Evolutionary conservation across 2,113 vertebrate species (phyloP).

Genomic region (Ifrita kowaldi): DNA sequence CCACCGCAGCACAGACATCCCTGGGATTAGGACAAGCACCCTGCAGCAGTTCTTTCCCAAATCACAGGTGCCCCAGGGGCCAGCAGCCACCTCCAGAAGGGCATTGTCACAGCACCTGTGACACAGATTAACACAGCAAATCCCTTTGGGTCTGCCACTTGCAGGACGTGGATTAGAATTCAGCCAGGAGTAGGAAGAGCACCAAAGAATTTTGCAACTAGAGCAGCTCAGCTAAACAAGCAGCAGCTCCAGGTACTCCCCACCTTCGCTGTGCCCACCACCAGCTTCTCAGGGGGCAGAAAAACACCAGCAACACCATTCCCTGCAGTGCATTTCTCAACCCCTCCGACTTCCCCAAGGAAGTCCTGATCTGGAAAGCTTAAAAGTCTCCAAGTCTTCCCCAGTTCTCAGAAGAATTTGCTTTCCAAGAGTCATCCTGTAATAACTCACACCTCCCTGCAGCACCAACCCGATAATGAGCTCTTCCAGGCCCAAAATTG

Average conservation of each 20-base stretch:
- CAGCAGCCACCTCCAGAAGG: not conserved
- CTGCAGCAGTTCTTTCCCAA: not conserved
- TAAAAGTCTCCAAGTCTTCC: not conserved
- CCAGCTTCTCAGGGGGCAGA: not conserved
- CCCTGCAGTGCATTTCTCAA: not conserved
- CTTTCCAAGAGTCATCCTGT: not conserved
- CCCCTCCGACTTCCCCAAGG: not conserved
- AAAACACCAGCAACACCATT: not conserved
- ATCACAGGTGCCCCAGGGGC: not conserved
- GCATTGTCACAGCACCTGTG: not conserved
- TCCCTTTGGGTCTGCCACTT: not conserved
- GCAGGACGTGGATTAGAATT: not conserved
- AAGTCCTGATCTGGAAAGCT: not conserved
- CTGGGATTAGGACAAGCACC: not conserved
- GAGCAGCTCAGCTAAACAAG: not conserved
- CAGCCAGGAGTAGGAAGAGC: not conserved
- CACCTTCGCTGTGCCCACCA: not conserved
- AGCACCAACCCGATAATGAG: not conserved
- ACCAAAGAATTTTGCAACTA: not conserved
- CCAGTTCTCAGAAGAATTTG: not conserved
- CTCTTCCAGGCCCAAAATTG: not conserved
- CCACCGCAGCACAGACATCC: not conserved
- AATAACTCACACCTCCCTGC: not conserved
- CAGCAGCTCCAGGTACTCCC: not conserved
- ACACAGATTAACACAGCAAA: not conserved